A percentile compares a stretch with the other conserved stretches of the same genome.
phyloP scores from a whole-genome alignment of 1,140 invertebrate genomes.

The Trichonephila inaurata region DNA sequence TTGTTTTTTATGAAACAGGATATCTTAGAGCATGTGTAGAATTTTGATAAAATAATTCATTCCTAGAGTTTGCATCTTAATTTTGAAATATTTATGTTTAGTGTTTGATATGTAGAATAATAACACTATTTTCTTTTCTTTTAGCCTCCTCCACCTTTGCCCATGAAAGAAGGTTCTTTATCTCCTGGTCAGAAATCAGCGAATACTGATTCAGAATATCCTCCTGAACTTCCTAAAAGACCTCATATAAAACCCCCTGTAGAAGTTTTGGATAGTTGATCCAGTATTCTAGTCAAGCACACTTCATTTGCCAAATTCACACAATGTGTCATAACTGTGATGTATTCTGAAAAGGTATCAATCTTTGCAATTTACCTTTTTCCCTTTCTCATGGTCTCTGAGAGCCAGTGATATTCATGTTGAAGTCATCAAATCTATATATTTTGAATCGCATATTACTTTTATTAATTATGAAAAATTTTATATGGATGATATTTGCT shows the following conservation, averaged over 20 bases:
- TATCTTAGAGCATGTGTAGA: too few relatives aligned
- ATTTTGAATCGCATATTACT: background rate
- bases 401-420: conserved; percentile 32
- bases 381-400: background rate
- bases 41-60: too few relatives aligned
- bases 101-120: too few relatives aligned
- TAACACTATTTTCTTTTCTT: background rate
- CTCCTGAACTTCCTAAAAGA: conserved; percentile 59
- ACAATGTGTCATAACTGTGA: conserved; percentile 45
- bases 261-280: conserved; percentile 38
- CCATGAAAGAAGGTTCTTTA: conserved; percentile 51
- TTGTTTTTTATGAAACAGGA: too few relatives aligned
- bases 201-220: conserved; percentile 22
- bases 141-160: conserved; percentile 66
- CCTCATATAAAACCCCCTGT: background rate
- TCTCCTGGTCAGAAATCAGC: conserved; percentile 10
- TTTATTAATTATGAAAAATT: background rate
- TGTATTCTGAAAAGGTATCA: conserved; percentile 1
- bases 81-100: too few relatives aligned
- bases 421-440: conserved; percentile 13
- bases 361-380: background rate
- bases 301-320: conserved; percentile 62
- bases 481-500: background rate
- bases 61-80: too few relatives aligned
- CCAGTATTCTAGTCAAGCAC: conserved; percentile 50